Conservation (phyloP, 2,888 invertebrate genomes). For the Harpalus rubripes region DNA sequence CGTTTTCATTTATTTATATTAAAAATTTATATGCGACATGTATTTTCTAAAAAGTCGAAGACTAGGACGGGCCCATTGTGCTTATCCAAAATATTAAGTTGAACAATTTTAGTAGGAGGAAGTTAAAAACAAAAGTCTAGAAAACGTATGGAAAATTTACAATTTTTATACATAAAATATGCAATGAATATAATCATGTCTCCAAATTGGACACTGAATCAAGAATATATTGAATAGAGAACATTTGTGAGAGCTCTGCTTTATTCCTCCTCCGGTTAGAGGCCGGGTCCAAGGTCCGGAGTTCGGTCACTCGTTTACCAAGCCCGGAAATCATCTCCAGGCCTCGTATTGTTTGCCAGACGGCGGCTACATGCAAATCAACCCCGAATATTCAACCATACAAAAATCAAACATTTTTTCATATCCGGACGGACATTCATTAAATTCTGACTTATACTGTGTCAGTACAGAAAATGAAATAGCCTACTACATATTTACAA, state of each 20-base stretch:
- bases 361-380: conserved; percentile 8
- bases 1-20: too few relatives aligned
- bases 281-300: not conserved
- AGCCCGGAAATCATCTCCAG: conserved; percentile 9
- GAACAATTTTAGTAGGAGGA: too few relatives aligned
- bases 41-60: too few relatives aligned
- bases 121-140: too few relatives aligned
- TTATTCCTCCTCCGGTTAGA: not conserved
- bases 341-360: conserved; percentile 7
- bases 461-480: not conserved
- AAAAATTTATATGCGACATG: too few relatives aligned
- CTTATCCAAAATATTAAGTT: too few relatives aligned
- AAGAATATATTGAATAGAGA: not conserved
- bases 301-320: not conserved
- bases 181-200: too few relatives aligned
- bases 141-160: too few relatives aligned
- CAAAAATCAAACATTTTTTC: conserved; percentile 8
- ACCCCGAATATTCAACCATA: not conserved
- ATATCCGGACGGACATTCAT: not conserved
- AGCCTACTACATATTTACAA: not conserved
- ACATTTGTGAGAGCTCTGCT: not conserved
- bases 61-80: too few relatives aligned
- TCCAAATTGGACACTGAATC: too few relatives aligned
- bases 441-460: conserved; percentile 5
- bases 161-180: too few relatives aligned